Conservation (phyloP, 53 echinoderm and acorn worm genomes). For the Echinometra lucunter region DNA sequence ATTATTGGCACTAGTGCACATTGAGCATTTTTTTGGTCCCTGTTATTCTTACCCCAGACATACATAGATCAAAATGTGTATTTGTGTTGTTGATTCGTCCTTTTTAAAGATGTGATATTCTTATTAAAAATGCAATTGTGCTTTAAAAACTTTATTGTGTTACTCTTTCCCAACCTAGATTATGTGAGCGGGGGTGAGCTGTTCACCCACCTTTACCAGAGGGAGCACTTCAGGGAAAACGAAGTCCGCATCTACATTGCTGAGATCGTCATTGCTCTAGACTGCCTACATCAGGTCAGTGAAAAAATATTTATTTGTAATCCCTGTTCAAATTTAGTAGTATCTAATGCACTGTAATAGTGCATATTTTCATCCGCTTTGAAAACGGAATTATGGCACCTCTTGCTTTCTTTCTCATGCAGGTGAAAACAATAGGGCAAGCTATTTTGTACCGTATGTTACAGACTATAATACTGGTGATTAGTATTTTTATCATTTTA, state of each 20-base stretch:
- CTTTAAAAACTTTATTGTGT: too few species aligned
- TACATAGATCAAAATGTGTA: too few species aligned
- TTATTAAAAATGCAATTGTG: too few species aligned
- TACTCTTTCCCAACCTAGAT: conserved; percentile 75
- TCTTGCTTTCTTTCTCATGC: neutral
- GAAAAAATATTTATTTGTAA: neutral
- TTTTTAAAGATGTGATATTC: too few species aligned
- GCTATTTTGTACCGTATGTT: too few species aligned
- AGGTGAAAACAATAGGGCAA: too few species aligned
- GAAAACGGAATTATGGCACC: neutral
- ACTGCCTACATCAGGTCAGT: conserved; percentile 94
- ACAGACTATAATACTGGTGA: too few species aligned
- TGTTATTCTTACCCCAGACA: too few species aligned
- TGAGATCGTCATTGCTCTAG: conserved; percentile 91
- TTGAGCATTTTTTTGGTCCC: too few species aligned
- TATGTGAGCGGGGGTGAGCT: conserved; percentile 98
- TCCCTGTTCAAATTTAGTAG: neutral
- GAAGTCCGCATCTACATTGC: conserved; percentile 97
- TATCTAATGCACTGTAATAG: neutral
- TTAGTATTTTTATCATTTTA: too few species aligned
- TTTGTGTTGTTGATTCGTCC: too few species aligned
- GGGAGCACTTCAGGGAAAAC: conserved; percentile 92
- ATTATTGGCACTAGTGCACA: too few species aligned
- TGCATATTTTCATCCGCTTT: neutral
- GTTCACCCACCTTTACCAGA: conserved; percentile 99